Base-by-base conservation (phyloP, 2,888 invertebrate genomes). In the Torymus aiolomorphi region DNA sequence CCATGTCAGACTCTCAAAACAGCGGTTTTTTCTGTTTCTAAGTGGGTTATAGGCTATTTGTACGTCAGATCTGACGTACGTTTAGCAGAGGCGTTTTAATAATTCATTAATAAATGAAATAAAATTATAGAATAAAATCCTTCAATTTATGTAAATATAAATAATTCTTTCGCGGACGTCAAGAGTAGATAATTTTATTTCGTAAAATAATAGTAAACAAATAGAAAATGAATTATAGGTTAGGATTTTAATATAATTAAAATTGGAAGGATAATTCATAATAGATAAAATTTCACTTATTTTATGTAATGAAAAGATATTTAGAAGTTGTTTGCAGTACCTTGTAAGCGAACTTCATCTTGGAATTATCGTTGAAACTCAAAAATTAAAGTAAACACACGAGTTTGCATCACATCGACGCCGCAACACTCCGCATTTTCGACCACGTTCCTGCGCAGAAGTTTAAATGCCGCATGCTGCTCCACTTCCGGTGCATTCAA, bases 291-390 rank as follows among this genome's bases (percentile, higher is more conserved):
- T n/a, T 8, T 66, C n/a, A 51, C 11, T 49, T 11, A 14, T 13
- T 1, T 49, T 20, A 49, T 1, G n/a, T 42, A 56, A 63, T 54
- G 8, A 42, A 49, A 66, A 63, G 49, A 57, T 72, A 66, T 71
- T 70, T 65, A 74, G 74, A 79, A 72, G 10, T 80, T 70, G 51
- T 66, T 69, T 87, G 5, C 31, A 31, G 31, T 89, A 92, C 92
- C 90, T 92, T 92, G 83, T 92, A 93, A 1, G 92, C 88, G 86
- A 92, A 93, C 86, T 92, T 93, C 92, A 93, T 93, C 81, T 85
- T 90, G 18, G 12, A 82, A 79, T 56, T 16, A 67, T 49, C 13
- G 42, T 42, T 56, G 11, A 12, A 70, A 70, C n/a, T 83, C 63
- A 51, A 78, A 72, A 59, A 57, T 77, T 56, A 18, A 77, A 74